These are phyloP conservation scores for Amphipoea oculea DNA, from an alignment of 2,888 invertebrate species.

Conservation along the genomic window DNA sequence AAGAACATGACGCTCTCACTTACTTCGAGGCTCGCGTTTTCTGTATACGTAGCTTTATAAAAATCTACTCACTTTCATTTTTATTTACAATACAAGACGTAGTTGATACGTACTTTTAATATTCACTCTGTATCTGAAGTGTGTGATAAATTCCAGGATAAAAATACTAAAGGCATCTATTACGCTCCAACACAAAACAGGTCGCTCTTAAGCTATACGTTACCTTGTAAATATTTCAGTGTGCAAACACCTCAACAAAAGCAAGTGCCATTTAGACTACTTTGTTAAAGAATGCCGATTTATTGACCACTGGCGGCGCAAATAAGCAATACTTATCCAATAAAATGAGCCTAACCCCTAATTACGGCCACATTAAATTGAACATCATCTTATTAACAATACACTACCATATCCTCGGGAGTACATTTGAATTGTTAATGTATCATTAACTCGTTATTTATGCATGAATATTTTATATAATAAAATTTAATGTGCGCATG, in stretches of 20 bases:
- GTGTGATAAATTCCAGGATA: neutral
- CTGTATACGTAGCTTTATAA: neutral
- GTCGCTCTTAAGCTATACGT: neutral
- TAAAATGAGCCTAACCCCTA: conserved; percentile 76
- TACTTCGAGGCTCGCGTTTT: neutral
- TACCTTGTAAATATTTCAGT: conserved; percentile 24
- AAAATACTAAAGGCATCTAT: neutral
- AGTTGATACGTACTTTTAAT: neutral
- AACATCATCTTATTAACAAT: conserved; percentile 76
- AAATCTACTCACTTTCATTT: neutral
- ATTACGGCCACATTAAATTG: conserved; percentile 78
- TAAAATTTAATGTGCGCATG: conserved; percentile 36
- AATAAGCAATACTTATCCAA: conserved; percentile 73
- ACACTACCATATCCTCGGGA: conserved; percentile 68
- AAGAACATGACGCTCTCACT: neutral
- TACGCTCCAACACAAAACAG: neutral
- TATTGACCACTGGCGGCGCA: conserved; percentile 73
- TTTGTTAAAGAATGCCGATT: conserved; percentile 71
- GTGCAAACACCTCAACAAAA: conserved; percentile 32
- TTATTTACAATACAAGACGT: too few species aligned
- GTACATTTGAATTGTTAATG: conserved; percentile 76
- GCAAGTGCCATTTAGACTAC: conserved; percentile 71
- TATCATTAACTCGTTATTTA: conserved; percentile 54
- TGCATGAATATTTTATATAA: conserved; percentile 43
- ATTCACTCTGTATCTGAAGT: neutral